phyloP scores from a whole-genome alignment of 2,888 invertebrate genomes.

The Adelphocoris suturalis region DNA sequence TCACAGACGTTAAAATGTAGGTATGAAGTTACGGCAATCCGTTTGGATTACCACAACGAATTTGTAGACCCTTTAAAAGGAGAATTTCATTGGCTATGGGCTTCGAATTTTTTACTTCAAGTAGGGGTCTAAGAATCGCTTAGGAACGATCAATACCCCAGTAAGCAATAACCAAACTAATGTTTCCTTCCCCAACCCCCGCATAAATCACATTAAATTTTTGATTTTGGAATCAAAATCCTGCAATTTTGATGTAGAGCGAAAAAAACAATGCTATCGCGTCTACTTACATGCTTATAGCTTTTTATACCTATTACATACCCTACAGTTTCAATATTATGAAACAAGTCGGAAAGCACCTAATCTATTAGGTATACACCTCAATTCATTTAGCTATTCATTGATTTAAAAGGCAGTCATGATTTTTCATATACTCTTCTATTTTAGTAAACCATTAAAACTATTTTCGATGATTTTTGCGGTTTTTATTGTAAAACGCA shows the following conservation, averaged over 20 bases:
- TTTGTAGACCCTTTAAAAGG: constrained; percentile 9
- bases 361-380: not conserved
- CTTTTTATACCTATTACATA: constrained; percentile 4
- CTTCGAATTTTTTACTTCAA: not conserved
- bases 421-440: not conserved
- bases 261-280: not conserved
- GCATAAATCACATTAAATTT: not conserved
- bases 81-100: not conserved
- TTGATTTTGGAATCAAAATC: constrained; percentile 39
- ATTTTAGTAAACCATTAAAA: not conserved
- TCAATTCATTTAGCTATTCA: constrained; percentile 14
- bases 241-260: not conserved
- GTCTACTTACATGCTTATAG: constrained; percentile 19
- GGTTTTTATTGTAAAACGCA: not conserved
- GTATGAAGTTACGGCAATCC: constrained; percentile 6
- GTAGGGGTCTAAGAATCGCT: constrained; percentile 32
- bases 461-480: constrained; percentile 11
- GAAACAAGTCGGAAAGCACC: constrained; percentile 4
- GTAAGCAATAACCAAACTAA: constrained; percentile 21
- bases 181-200: constrained; percentile 30
- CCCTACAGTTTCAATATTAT: not conserved
- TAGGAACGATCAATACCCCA: not conserved
- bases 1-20: constrained; percentile 4
- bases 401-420: constrained; percentile 21
- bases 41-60: not conserved